Evolutionary conservation across 2,797 vertebrate species (phyloP).

Genomic region (Gephyroberyx darwinii): DNA sequence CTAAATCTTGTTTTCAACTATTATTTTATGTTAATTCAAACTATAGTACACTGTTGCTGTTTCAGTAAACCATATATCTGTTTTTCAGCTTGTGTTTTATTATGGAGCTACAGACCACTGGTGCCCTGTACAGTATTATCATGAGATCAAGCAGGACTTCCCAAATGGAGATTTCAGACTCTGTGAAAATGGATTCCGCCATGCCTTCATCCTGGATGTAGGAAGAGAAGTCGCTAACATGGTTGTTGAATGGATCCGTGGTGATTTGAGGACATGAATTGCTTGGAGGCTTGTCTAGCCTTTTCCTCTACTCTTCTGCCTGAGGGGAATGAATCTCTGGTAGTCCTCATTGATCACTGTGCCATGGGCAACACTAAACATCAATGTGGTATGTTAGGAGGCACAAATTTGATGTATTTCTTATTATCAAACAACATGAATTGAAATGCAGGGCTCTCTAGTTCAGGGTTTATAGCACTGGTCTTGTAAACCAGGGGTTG

Average conservation of each 20-base stretch:
- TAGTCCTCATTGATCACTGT: not conserved
- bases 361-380: too few species aligned
- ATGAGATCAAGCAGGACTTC: conserved; percentile 91
- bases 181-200: conserved; percentile 87
- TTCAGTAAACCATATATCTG: conserved; percentile 8
- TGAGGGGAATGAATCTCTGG: not conserved
- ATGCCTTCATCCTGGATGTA: conserved; percentile 87
- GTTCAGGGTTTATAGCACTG: conserved; percentile 76
- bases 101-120: conserved; percentile 89
- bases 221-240: conserved; percentile 86
- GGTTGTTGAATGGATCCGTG: conserved; percentile 85
- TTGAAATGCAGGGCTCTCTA: conserved; percentile 34
- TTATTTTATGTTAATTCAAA: too few species aligned
- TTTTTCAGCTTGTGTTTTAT: conserved; percentile 91
- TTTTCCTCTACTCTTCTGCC: not conserved
- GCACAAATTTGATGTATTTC: not conserved
- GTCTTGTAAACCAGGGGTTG: conserved; percentile 83
- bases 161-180: conserved; percentile 89
- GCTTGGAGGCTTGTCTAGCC: not conserved
- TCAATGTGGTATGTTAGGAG: not conserved
- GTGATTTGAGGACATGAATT: conserved; percentile 70
- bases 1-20: not conserved
- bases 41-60: not conserved
- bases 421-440: not conserved
- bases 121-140: conserved; percentile 90